These are phyloP conservation scores for Seriola quinqueradiata DNA, from an alignment of 2,113 vertebrate species.

Conservation along the genomic window DNA sequence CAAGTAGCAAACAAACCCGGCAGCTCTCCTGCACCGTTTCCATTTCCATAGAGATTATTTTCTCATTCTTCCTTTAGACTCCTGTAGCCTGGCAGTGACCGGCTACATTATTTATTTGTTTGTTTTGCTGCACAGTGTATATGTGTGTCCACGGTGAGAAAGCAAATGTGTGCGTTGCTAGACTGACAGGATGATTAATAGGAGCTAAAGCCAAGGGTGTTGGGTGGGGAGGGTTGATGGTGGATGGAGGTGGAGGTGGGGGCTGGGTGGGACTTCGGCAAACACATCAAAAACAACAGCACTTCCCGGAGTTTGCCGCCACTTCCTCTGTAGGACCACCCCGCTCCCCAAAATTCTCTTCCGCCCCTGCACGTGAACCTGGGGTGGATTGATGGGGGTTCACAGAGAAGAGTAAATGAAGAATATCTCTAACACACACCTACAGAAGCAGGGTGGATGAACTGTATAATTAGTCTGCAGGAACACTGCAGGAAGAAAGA, in stretches of 20 bases:
- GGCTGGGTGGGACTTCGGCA: conserved; percentile 65
- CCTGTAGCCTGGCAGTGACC: conserved; percentile 49
- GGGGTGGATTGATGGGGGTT: conserved; percentile 10
- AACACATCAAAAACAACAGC: conserved; percentile 82
- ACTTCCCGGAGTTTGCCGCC: conserved; percentile 66
- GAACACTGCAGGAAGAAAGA: conserved; percentile 7
- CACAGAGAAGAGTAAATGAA: conserved; percentile 54
- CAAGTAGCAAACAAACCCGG: conserved; percentile 66
- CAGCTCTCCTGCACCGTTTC: conserved; percentile 46
- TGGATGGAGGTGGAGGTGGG: conserved; percentile 48
- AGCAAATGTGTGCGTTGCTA: conserved; percentile 57
- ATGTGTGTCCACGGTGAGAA: conserved; percentile 46
- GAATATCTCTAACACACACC: conserved; percentile 39
- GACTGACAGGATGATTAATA: conserved; percentile 81
- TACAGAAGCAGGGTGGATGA: conserved; percentile 6
- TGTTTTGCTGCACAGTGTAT: conserved; percentile 63
- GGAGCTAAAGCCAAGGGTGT: conserved; percentile 54
- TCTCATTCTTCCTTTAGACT: conserved; percentile 42
- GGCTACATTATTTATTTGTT: conserved; percentile 81
- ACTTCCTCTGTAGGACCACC: conserved; percentile 65
- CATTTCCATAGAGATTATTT: conserved; percentile 66
- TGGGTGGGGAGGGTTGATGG: conserved; percentile 26
- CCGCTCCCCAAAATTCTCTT: conserved; percentile 17
- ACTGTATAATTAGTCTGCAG: conserved; percentile 34
- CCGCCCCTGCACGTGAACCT: conserved; percentile 22